These are phyloP conservation scores for Euplagia quadripunctaria DNA, from an alignment of 2,888 invertebrate species.

Conservation along the genomic window DNA sequence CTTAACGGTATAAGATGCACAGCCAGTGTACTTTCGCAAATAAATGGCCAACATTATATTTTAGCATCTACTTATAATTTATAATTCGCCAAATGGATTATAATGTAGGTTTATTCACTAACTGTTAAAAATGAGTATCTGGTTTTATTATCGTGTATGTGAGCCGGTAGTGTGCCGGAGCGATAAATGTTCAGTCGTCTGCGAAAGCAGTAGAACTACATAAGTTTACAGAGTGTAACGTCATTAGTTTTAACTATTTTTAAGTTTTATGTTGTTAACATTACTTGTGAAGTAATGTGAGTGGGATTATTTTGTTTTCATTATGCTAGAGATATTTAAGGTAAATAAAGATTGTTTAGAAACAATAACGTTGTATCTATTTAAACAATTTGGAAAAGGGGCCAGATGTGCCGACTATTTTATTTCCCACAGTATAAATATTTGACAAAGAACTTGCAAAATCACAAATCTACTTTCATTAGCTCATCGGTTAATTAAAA, in stretches of 20 bases:
- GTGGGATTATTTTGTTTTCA: conserved; percentile 75
- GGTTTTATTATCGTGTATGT: not conserved
- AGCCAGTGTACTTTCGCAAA: not conserved
- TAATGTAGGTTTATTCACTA: not conserved
- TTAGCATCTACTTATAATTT: conserved; percentile 10
- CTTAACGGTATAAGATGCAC: not conserved
- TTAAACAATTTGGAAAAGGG: not conserved
- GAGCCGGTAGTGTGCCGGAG: too few relatives aligned
- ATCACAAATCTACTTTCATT: not conserved
- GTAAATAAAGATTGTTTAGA: conserved; percentile 75
- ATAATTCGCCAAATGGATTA: conserved; percentile 54
- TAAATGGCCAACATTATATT: conserved; percentile 12
- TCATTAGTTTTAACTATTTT: conserved; percentile 57
- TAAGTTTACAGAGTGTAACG: conserved; percentile 59
- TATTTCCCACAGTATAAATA: not conserved
- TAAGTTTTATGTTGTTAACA: conserved; percentile 74
- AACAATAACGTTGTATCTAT: conserved; percentile 30
- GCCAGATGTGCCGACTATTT: not conserved
- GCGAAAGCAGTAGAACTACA: conserved; percentile 42
- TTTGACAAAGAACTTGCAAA: not conserved
- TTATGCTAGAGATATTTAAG: conserved; percentile 78
- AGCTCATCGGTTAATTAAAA: not conserved
- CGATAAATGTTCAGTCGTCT: not conserved
- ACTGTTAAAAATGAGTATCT: not conserved
- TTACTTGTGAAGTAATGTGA: conserved; percentile 79